Evolutionary conservation across 1,140 invertebrate species (phyloP), one percentile per base, ranked within the genome.

Genomic region (Euwallacea similis): DNA sequence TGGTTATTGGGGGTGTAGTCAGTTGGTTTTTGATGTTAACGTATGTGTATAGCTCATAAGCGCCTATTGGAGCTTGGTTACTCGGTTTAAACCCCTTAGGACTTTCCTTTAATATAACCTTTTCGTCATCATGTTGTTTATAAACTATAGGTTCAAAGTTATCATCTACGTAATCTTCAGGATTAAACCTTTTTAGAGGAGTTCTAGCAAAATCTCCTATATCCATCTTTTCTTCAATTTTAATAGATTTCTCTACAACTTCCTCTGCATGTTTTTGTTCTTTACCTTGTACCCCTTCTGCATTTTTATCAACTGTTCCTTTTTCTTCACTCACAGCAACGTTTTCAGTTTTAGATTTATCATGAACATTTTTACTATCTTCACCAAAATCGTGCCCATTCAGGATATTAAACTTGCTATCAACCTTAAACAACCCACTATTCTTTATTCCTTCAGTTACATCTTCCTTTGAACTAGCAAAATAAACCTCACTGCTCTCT

Each of bases 111-210:
- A 33, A 33, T 33, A 33, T 33, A 4, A 33, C 21, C 4, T 33
- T 33, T 33, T 33, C 21, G 4, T 4, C 21, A 4, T 33, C 21
- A 33, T 2, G 21, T 33, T 33, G 43, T 9, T 61, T 61, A 61
- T 75, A 75, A 67, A 43, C 53, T 16, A 59, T 3, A 11, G 84
- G 80, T 75, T 86, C 86, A 67, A 85, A 86, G 80, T 86, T 87
- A 72, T 87, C 86, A 71, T 87, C 83, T 2, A 86, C 80, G 60
- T 86, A 86, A 76, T 87, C 86, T 44, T 76, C 46, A 10, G 61
- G 61, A 56, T 69, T 66, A 42, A 74, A 69, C 43, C 7, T 56
- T 4, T n/a, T 21, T 15, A 4, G 11, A 1, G 54, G 10, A 16
- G 8, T 56, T 1, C 11, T 56, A 33, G 21, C 4, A 33, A 33